These are phyloP conservation scores for Lytechinus pictus DNA, from an alignment of 35 echinoderm and acorn worm species.

Conservation along the genomic window DNA sequence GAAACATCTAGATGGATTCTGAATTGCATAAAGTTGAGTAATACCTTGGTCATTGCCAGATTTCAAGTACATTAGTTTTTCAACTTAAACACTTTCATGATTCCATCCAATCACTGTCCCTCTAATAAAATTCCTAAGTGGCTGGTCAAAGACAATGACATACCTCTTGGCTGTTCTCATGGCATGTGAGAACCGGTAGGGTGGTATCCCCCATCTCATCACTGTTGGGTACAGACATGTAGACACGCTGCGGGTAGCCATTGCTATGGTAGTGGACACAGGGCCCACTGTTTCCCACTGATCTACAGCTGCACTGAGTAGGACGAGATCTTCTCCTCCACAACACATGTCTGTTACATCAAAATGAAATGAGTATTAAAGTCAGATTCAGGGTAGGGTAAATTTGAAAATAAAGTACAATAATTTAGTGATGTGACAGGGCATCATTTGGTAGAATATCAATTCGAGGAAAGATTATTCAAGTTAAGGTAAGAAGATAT, in stretches of 20 bases:
- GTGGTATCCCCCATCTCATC: constrained; percentile 1
- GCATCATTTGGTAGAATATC: too few relatives aligned
- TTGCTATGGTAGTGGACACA: constrained; percentile 26
- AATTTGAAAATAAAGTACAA: too few relatives aligned
- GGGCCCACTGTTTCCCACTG: neutral
- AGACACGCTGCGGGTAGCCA: constrained; percentile 34
- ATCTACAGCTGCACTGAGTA: neutral
- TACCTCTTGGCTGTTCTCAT: constrained; percentile 6
- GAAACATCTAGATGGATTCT: too few relatives aligned
- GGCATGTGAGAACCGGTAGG: neutral
- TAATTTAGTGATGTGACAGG: too few relatives aligned
- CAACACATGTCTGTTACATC: constrained; percentile 19
- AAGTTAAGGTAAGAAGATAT: too few relatives aligned
- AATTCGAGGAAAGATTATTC: too few relatives aligned
- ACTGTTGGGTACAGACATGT: constrained; percentile 15
- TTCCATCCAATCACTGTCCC: neutral
- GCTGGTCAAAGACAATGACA: neutral
- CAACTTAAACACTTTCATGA: too few relatives aligned
- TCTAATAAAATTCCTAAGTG: neutral
- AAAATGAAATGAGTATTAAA: neutral
- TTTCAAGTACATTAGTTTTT: too few relatives aligned
- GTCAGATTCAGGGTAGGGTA: too few relatives aligned
- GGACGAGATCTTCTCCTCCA: constrained; percentile 23
- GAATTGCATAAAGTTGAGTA: too few relatives aligned
- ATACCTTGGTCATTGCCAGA: too few relatives aligned